A percentile compares a stretch with the other conserved stretches of the same genome.
Evolutionary conservation across 2,113 vertebrate genomes (phyloP).

Genomic region (Eleginops maclovinus): DNA sequence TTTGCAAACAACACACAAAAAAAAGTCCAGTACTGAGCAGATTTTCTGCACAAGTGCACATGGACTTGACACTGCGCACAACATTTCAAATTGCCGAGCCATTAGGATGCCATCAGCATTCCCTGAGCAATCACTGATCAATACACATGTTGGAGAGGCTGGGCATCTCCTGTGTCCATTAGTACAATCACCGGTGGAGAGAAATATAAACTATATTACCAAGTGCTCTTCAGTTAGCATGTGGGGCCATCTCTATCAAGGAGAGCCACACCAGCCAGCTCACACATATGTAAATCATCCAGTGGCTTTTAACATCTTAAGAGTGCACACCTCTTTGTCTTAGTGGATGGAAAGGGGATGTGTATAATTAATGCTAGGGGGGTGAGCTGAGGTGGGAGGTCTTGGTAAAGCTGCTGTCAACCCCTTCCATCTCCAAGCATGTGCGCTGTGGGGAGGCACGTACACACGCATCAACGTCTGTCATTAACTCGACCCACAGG

Average conservation of each 20-base stretch:
- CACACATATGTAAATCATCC: constrained; percentile 67
- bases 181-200: constrained; percentile 40
- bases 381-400: constrained; percentile 42
- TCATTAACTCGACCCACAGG: constrained; percentile 44
- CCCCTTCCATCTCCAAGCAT: constrained; percentile 16
- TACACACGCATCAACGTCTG: constrained; percentile 43
- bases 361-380: constrained; percentile 74
- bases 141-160: constrained; percentile 35
- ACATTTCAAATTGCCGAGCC: constrained; percentile 30
- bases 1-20: constrained; percentile 1
- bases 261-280: constrained; percentile 13
- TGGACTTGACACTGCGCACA: constrained; percentile 20
- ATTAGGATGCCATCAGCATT: constrained; percentile 49
- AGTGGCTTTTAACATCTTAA: constrained; percentile 68
- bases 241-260: constrained; percentile 25
- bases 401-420: constrained; percentile 37
- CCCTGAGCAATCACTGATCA: constrained; percentile 59
- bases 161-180: constrained; percentile 62
- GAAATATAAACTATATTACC: constrained; percentile 27
- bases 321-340: constrained; percentile 56
- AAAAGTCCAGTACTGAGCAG: constrained; percentile 1
- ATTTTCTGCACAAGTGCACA: constrained; percentile 24
- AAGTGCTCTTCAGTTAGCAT: constrained; percentile 18
- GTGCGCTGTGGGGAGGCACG: neutral
- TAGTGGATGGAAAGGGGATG: constrained; percentile 38